Evolutionary conservation across 2,888 invertebrate genomes (phyloP).

Genomic region (Meghimatium bilineatum): DNA sequence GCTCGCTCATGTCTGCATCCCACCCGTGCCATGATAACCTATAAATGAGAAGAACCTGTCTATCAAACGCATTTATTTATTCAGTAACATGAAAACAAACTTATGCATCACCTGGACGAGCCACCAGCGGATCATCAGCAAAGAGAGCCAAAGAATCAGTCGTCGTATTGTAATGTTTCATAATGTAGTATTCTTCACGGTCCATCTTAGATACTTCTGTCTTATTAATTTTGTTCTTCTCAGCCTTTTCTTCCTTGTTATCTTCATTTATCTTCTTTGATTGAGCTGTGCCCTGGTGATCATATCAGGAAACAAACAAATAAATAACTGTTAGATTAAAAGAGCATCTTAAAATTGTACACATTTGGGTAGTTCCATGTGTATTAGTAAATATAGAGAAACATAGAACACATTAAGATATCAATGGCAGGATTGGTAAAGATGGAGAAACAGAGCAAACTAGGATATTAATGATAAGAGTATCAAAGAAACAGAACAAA

Average conservation of each 20-base stretch:
- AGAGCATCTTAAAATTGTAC: no score
- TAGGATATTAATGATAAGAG: no score
- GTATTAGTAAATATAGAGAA: no score
- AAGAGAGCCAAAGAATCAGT: conserved; percentile 78
- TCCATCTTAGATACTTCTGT: conserved; percentile 51
- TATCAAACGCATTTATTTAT: neutral
- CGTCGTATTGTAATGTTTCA: conserved; percentile 21
- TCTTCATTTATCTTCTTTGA: neutral
- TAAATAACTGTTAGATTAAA: no score
- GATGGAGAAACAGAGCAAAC: no score
- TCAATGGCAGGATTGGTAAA: no score
- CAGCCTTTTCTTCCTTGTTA: neutral
- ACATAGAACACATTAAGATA: no score
- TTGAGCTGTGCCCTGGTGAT: neutral
- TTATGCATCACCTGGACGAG: conserved; percentile 79
- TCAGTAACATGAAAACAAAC: neutral
- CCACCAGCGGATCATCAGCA: conserved; percentile 80
- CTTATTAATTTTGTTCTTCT: conserved; percentile 26
- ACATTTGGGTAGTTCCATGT: no score
- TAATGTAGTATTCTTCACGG: conserved; percentile 76
- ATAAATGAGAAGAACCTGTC: no score
- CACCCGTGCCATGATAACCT: no score
- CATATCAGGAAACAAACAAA: neutral
- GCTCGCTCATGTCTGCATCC: no score
- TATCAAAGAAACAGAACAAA: no score